phyloP scores from a whole-genome alignment of 2,797 vertebrate species.

The Neoniphon sammara region DNA sequence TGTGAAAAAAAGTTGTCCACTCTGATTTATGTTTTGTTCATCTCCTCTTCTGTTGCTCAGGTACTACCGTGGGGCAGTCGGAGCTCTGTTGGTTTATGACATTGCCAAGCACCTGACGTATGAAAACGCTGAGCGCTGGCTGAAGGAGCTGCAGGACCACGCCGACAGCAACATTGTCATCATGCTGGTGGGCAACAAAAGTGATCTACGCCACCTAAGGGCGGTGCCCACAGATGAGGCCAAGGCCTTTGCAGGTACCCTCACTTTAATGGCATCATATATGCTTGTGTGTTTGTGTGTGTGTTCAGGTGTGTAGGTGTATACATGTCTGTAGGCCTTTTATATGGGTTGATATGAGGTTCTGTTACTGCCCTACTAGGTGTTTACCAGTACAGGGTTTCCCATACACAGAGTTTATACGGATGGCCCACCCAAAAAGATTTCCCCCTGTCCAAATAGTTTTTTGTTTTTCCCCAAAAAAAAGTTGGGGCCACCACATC shows the following conservation, averaged over 20 bases:
- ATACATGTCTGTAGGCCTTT: background rate
- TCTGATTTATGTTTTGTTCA: background rate
- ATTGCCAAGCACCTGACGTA: constrained; percentile 92
- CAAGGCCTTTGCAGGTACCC: constrained; percentile 84
- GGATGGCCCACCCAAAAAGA: too few relatives aligned
- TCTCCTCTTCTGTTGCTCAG: constrained; percentile 62
- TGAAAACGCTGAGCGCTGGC: constrained; percentile 90
- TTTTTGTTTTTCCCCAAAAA: too few relatives aligned
- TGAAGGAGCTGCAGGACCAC: constrained; percentile 91
- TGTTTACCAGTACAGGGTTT: background rate
- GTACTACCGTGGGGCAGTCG: constrained; percentile 89
- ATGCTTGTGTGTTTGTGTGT: background rate
- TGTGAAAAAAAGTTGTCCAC: background rate
- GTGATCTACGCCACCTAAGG: constrained; percentile 87
- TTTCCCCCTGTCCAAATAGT: too few relatives aligned
- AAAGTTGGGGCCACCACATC: too few relatives aligned
- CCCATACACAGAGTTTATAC: too few relatives aligned
- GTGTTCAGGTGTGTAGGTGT: background rate
- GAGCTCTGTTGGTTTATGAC: constrained; percentile 89
- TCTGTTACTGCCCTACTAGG: background rate
- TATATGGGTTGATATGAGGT: too few relatives aligned
- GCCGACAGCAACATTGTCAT: constrained; percentile 90
- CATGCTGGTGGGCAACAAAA: constrained; percentile 92
- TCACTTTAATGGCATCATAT: background rate
- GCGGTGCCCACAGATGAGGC: constrained; percentile 88